phyloP scores from a whole-genome alignment of 2,113 vertebrate genomes.

The Macaca mulatta region DNA sequence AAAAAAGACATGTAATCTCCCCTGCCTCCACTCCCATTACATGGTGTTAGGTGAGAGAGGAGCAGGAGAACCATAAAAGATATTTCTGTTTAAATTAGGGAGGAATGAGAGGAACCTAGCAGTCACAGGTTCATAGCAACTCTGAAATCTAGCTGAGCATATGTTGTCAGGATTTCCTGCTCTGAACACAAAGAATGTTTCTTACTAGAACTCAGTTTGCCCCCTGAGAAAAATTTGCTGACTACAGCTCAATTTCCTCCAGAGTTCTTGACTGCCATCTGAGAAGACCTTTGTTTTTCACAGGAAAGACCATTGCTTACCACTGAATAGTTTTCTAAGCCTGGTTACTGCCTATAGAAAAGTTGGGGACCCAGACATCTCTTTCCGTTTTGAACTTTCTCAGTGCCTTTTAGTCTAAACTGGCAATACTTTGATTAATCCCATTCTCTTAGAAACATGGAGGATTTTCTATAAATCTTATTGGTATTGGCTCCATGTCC shows the following conservation, averaged over 20 bases:
- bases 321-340: neutral
- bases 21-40: neutral
- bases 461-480: neutral
- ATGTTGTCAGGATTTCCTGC: neutral
- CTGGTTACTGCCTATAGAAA: neutral
- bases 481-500: neutral
- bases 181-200: neutral
- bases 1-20: neutral
- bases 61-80: neutral
- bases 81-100: neutral
- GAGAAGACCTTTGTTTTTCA: neutral
- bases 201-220: neutral
- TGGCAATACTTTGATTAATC: neutral
- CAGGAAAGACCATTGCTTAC: neutral
- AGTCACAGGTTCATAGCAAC: neutral
- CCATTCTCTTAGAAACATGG: neutral
- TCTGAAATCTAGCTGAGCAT: neutral
- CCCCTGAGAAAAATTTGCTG: neutral
- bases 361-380: neutral
- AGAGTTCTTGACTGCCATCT: neutral
- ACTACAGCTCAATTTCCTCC: too few species aligned
- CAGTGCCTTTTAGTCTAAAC: neutral
- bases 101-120: neutral
- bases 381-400: neutral
- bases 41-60: neutral